Conservation (phyloP, 1,140 invertebrate species). For the Bombus difficillimus region DNA sequence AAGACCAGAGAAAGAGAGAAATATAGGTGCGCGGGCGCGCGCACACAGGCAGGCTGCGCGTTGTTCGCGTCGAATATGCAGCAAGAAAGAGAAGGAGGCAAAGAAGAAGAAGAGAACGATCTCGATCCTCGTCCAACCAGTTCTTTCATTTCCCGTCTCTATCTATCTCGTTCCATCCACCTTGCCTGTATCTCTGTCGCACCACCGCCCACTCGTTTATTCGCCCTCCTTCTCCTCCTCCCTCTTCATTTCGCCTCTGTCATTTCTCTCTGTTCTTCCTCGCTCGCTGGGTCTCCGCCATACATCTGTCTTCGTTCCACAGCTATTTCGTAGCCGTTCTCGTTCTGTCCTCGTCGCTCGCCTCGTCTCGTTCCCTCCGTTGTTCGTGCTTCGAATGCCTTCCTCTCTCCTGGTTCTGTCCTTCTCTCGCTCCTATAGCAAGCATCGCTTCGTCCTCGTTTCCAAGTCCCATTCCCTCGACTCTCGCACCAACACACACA, state of each 20-base stretch:
- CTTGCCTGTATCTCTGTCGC: constrained; percentile 46
- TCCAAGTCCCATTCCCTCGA: constrained; percentile 21
- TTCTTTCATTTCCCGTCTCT: constrained; percentile 55
- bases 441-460: not conserved
- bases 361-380: not conserved
- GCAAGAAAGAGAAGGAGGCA: constrained; percentile 48
- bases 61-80: constrained; percentile 33
- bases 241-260: constrained; percentile 27
- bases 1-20: constrained; percentile 54
- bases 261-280: constrained; percentile 8
- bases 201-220: constrained; percentile 48
- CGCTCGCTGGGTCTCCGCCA: not conserved
- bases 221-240: not conserved
- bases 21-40: constrained; percentile 28
- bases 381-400: constrained; percentile 36
- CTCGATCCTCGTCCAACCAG: constrained; percentile 55
- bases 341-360: not conserved
- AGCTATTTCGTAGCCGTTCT: constrained; percentile 10
- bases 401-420: not conserved
- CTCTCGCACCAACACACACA: constrained; percentile 39
- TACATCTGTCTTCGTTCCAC: constrained; percentile 39
- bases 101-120: constrained; percentile 52
- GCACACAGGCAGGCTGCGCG: not conserved
- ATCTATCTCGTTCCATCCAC: constrained; percentile 29
- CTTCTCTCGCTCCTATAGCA: not conserved